Percentiles rank a stretch among this genome's conserved stretches.
Conservation (phyloP, 1,140 invertebrate species). For the Leptinotarsa lineolata region DNA sequence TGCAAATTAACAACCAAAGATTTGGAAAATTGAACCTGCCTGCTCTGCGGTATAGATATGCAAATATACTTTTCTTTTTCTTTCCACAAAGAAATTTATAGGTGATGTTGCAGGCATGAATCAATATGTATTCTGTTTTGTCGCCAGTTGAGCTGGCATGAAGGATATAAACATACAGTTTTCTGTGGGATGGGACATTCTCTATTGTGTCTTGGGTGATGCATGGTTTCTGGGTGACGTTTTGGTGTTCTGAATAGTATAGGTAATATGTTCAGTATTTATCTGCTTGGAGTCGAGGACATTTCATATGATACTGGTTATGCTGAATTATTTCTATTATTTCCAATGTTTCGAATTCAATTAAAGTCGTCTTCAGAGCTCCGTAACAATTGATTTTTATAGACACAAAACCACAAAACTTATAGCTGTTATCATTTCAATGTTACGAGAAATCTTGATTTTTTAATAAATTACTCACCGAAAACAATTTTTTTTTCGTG, state of each 20-base stretch:
- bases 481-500: too few species aligned
- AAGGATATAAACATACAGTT: slow-evolving; percentile 29
- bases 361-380: too few species aligned
- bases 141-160: slow-evolving; percentile 11
- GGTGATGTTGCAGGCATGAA: slow-evolving; percentile 23
- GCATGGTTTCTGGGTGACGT: slow-evolving; percentile 12
- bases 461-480: too few species aligned
- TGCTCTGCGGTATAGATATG: background rate
- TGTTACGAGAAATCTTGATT: too few species aligned
- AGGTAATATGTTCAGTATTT: background rate
- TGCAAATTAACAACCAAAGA: too few species aligned
- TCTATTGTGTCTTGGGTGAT: slow-evolving; percentile 25
- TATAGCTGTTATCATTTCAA: too few species aligned
- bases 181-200: slow-evolving; percentile 26
- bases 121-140: slow-evolving; percentile 32
- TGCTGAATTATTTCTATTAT: too few species aligned
- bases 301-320: too few species aligned
- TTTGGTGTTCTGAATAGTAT: slow-evolving; percentile 29
- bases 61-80: background rate
- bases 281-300: background rate
- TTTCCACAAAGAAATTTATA: slow-evolving; percentile 11
- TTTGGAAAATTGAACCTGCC: too few species aligned
- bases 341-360: too few species aligned
- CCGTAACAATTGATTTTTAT: too few species aligned
- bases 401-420: too few species aligned